Base-by-base conservation (phyloP, 2,113 vertebrate species). In the Oophaga pumilio region DNA sequence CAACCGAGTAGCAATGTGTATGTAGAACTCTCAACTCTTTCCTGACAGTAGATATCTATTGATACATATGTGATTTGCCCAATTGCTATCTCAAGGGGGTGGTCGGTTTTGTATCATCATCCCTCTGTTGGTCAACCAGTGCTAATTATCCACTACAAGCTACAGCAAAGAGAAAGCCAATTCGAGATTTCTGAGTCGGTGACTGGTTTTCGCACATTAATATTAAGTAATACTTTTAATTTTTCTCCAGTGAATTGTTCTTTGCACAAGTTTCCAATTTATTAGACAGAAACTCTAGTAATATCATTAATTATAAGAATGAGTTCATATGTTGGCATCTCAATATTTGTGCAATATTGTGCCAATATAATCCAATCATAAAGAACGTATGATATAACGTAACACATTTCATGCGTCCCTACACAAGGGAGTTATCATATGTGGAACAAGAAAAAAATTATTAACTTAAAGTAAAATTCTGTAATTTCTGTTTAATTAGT, bases 401-500 rank as follows among this genome's bases (percentile, higher is more conserved):
- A 87, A 81, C 28, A 68, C 57, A 43, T 53, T 68, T 60, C 73
- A 57, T 4, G 52, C 57, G 85, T 59, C 52, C 53, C 50, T 59
- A 14, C 77, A 73, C 85, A 49, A 22, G 85, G 66, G 85, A 81
- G 18, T 49, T 81, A 87, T 82, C 64, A 50, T 57, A 57, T 6
- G 60, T 60, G 66, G 10, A 81, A 73, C 50, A 8, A n/a, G 14
- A 59, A 53, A 86, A 85, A 50, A 59, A 68, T 57, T 73, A 81
- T 81, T 68, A 69, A 60, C 85, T 81, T 9, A 4, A 80, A 81
- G 69, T 79, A 59, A 80, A 87, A 71, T 73, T 81, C 77, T 50
- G 85, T 60, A 81, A 81, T 81, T 81, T 87, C 78, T 87, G 77
- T 22, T 59, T 87, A 87, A 87, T 80, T 66, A 81, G 52, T 87